Percentiles rank a stretch among this genome's conserved stretches.
These are phyloP conservation scores for Latrodectus elegans DNA, from an alignment of 2,888 invertebrate species.

Conservation along the genomic window DNA sequence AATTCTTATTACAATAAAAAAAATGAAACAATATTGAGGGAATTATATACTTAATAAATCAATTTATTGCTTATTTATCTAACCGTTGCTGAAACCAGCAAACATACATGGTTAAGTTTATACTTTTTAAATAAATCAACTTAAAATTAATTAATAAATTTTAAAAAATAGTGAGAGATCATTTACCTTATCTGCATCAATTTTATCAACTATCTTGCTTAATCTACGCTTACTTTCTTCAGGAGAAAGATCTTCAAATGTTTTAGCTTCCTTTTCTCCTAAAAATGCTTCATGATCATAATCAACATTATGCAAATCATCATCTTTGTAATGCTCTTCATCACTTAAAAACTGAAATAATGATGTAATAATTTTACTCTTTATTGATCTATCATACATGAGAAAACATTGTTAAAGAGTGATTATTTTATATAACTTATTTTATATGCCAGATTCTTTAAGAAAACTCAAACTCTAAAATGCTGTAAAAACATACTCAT, in stretches of 20 bases:
- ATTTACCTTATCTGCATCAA: conserved; percentile 76
- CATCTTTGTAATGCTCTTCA: conserved; percentile 69
- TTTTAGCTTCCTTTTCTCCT: conserved; percentile 91
- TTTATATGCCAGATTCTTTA: too few species aligned
- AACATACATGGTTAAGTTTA: background rate
- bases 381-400: too few species aligned
- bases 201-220: conserved; percentile 74
- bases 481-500: too few species aligned
- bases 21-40: too few species aligned
- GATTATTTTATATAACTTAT: too few species aligned
- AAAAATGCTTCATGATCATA: conserved; percentile 98
- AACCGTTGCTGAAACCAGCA: background rate
- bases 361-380: too few species aligned
- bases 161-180: conserved; percentile 4
- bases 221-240: conserved; percentile 95
- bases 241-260: conserved; percentile 93
- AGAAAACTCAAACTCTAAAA: too few species aligned
- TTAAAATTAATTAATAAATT: background rate
- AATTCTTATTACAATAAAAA: too few species aligned
- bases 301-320: conserved; percentile 79
- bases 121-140: background rate
- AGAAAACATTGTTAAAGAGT: too few species aligned
- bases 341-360: conserved; percentile 65
- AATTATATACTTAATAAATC: too few species aligned
- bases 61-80: background rate